Evolutionary conservation across 2,888 invertebrate genomes (phyloP), one percentile per base, ranked within the genome.

Genomic region (Mythimna loreyi): DNA sequence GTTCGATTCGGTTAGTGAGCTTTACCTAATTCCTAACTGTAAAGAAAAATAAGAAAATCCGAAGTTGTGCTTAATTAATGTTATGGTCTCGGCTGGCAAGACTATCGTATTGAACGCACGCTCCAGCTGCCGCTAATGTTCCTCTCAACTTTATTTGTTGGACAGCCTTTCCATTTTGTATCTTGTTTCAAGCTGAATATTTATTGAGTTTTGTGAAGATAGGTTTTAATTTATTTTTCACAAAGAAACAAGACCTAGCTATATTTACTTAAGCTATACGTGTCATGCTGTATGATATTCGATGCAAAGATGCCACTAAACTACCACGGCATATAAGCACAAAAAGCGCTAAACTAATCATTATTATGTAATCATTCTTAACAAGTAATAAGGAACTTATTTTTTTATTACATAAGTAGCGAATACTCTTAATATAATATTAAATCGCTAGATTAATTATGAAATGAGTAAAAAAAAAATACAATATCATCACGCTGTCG

Each of bases 21-120:
- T 87, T 85, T 78, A 86, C 89, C 87, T 89, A 86, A 81, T 82
- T 82, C 78, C 76, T 91, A 93, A 93, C 94, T 89, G 93, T 87
- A 62, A 47, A 59, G 11, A 64, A 64, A 71, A 74, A 47, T 49
- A 56, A 28, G 64, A 25, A 53, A 75, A 25, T 53, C 57, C 21
- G 21, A 59, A 23, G 55, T 69, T 63, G 23, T 62, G 68, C 40
- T 60, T 84, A 67, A 82, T 73, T 82, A 67, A 60, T 84, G 57
- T 64, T 61, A 60, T 58, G 23, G 43, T 66, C 58, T 65, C 33
- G 13, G 36, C 53, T 49, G 53, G 25, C 45, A 61, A 56, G 50
- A 60, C 47, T 43, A 66, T 74, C 53, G 45, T 61, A 40, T 45
- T 62, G 19, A 28, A 75, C n/a, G 49, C 21, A 55, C 64, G 57